These are phyloP conservation scores for Aplocera efformata DNA, from an alignment of 2,888 invertebrate genomes.

Conservation along the genomic window DNA sequence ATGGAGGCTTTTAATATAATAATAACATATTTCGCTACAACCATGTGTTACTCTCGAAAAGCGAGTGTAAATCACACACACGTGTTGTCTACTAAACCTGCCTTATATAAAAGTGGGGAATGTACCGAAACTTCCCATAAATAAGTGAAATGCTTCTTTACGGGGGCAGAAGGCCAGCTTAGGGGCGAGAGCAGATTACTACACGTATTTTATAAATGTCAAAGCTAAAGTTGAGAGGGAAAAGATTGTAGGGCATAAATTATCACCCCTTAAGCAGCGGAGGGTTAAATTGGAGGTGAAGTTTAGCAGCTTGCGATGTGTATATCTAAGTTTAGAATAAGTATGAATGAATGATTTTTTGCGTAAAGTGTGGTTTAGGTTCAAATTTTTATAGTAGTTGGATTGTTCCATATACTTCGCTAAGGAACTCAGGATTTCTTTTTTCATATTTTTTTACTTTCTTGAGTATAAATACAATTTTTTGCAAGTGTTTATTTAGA, in stretches of 20 bases:
- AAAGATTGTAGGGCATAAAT: slow-evolving; percentile 31
- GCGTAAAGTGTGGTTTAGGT: no score
- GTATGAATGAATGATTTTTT: no score
- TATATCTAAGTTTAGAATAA: slow-evolving; percentile 16
- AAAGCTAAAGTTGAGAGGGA: slow-evolving; percentile 34
- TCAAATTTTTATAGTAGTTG: no score
- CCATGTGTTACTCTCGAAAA: slow-evolving; percentile 5
- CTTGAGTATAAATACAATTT: no score
- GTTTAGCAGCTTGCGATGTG: slow-evolving; percentile 19
- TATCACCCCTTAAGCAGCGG: slow-evolving; percentile 23
- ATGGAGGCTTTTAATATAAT: slow-evolving; percentile 18
- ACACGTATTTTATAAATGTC: slow-evolving; percentile 31
- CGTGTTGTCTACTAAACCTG: slow-evolving; percentile 17
- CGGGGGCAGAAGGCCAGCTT: slow-evolving; percentile 27
- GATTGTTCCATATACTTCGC: no score
- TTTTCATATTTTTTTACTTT: no score
- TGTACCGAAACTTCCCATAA: slow-evolving; percentile 27
- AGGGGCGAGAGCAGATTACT: slow-evolving; percentile 28
- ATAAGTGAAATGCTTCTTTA: slow-evolving; percentile 31
- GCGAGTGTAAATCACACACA: slow-evolving; percentile 21
- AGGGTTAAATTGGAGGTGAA: slow-evolving; percentile 26
- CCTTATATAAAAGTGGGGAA: slow-evolving; percentile 20
- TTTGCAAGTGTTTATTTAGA: no score
- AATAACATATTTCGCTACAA: slow-evolving; percentile 9
- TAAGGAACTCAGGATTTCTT: no score